Base-by-base conservation (phyloP, 2,797 vertebrate species). In the Pseudocheirus occidentalis region DNA sequence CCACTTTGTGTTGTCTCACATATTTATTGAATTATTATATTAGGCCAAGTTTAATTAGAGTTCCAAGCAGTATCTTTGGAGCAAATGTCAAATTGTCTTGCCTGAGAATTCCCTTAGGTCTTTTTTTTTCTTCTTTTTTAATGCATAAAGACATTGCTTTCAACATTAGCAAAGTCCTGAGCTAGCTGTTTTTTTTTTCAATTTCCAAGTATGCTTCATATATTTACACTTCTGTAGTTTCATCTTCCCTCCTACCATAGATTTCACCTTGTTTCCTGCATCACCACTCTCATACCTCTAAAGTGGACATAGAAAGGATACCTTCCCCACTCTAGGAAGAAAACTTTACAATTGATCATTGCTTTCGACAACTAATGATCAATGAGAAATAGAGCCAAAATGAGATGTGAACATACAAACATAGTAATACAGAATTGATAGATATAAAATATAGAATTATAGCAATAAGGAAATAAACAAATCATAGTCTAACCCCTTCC, bases 1-100 rank as follows among this genome's bases (percentile, higher is more conserved):
- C 55, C 13, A 31, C 52, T 21, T 93, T 90, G 21, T 24, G 91
- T 90, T 95, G 66, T 94, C 92, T n/a, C 34, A 92, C 91, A 92
- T 24, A 93, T 27, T 3, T 54, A 55, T 89, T 95, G 94, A 93
- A 95, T 56, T 91, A 92, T 94, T 92, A 21, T 66, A 40, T 21
- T 91, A 93, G 62, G 46, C 21, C 52, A 95, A 46, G 4, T 40
- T 11, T 91, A 87, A 62, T 95, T 93, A 92, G 92, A 93, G 92
- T 46, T 13, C 3, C 27, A 94, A 81, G 16, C 89, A 46, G 56
- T 73, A 90, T 73, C 27, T 55, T 62, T 46, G n/a, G 31, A 13
- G 89, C 87, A 90, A 73, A 16, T 90, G 90, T 91, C 11, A 95
- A 66, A 1, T 18, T 73, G 6, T 73, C 6, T 73, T n/a, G 1